Conservation (phyloP, 2,113 vertebrate genomes). For the Odontesthes bonariensis region DNA sequence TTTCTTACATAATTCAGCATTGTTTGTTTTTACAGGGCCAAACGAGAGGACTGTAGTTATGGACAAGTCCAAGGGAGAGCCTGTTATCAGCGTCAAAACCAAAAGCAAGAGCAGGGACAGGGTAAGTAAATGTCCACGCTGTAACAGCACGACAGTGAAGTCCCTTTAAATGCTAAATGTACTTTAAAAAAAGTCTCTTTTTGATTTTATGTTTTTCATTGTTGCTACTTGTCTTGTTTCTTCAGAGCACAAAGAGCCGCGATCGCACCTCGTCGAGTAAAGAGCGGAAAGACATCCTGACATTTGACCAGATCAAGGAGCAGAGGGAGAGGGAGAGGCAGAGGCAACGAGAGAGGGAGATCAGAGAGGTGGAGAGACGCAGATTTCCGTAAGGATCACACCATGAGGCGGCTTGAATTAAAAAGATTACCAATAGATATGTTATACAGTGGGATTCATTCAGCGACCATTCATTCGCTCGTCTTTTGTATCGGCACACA, state of each 20-base stretch:
- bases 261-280: conserved; percentile 91
- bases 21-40: conserved; percentile 70
- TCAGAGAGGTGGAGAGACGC: conserved; percentile 92
- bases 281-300: conserved; percentile 94
- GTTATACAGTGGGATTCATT: too few relatives aligned
- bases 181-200: too few relatives aligned
- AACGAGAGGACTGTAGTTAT: conserved; percentile 94
- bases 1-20: neutral
- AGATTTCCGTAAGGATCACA: conserved; percentile 78
- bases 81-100: conserved; percentile 96
- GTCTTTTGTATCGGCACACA: too few relatives aligned
- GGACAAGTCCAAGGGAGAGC: conserved; percentile 98
- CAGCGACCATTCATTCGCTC: too few relatives aligned
- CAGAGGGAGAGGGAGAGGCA: conserved; percentile 93
- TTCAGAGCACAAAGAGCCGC: conserved; percentile 91
- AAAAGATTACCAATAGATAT: neutral
- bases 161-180: too few relatives aligned
- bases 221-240: neutral
- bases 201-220: neutral
- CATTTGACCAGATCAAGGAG: conserved; percentile 98
- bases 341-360: conserved; percentile 92
- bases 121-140: conserved; percentile 57
- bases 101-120: conserved; percentile 87
- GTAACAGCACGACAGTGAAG: neutral
- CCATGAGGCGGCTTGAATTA: neutral